Percentiles rank a stretch among this genome's conserved stretches.
phyloP scores from a whole-genome alignment of 1,140 invertebrate genomes.

The Cyrtorhinus lividipennis region DNA sequence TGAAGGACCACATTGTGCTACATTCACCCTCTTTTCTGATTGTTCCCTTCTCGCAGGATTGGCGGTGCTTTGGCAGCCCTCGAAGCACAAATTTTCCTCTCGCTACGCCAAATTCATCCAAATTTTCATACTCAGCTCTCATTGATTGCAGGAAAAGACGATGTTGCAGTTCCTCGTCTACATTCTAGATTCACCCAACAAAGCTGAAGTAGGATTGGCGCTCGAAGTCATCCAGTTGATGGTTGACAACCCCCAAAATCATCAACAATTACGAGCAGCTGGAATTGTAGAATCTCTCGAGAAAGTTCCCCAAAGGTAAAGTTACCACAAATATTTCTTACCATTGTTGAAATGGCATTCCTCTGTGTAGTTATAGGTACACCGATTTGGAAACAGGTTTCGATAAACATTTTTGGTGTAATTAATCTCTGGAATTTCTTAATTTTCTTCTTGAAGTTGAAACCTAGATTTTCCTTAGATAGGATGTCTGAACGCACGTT shows the following conservation, averaged over 20 bases:
- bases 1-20: too few species aligned
- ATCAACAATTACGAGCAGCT: neutral
- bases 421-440: neutral
- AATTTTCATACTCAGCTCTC: neutral
- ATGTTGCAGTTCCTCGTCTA: neutral
- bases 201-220: neutral
- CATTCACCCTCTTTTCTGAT: too few species aligned
- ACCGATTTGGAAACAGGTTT: neutral
- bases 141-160: neutral
- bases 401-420: neutral
- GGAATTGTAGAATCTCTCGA: neutral
- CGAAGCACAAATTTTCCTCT: too few species aligned
- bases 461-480: too few species aligned
- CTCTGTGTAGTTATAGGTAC: neutral
- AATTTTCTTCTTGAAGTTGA: neutral
- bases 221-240: slow-evolving; percentile 1
- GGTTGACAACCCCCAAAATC: neutral
- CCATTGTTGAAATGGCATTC: neutral
- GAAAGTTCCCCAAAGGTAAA: neutral
- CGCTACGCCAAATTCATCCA: too few species aligned
- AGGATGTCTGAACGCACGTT: too few species aligned
- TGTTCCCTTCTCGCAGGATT: too few species aligned
- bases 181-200: neutral
- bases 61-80: too few species aligned
- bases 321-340: neutral